phyloP scores from a whole-genome alignment of 1,140 invertebrate genomes.

The Pseudomyrmex flavicornis region DNA sequence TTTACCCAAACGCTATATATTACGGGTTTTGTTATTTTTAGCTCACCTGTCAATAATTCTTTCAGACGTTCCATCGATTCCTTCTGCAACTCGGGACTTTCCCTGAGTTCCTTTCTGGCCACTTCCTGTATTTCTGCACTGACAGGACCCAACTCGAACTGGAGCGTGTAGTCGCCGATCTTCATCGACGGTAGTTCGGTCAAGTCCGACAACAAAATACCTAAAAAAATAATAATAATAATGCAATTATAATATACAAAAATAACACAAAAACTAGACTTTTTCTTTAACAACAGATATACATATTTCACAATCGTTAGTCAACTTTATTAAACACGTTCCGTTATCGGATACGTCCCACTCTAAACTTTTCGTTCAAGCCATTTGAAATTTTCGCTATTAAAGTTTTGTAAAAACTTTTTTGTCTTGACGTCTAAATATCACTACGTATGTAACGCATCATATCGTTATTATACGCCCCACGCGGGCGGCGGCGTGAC shows the following conservation, averaged over 20 bases:
- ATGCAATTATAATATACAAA: background rate
- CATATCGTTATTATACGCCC: no score
- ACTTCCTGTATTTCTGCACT: constrained; percentile 88
- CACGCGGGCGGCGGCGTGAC: no score
- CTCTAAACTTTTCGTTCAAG: no score
- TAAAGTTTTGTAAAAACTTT: no score
- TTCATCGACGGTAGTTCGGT: constrained; percentile 88
- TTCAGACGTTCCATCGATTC: constrained; percentile 88
- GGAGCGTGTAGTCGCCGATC: constrained; percentile 88
- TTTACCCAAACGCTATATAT: background rate
- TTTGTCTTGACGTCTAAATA: no score
- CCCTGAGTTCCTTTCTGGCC: constrained; percentile 90
- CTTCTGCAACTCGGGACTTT: constrained; percentile 88
- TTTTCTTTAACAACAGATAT: background rate
- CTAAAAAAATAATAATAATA: constrained; percentile 79
- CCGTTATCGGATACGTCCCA: no score
- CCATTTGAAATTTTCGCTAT: no score
- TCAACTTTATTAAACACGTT: background rate
- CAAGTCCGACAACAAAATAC: constrained; percentile 89
- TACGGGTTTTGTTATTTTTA: background rate
- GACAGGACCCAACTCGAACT: constrained; percentile 89
- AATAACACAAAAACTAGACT: no score
- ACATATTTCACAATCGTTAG: background rate
- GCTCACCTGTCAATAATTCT: constrained; percentile 88
- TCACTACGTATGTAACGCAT: no score